A percentile compares a stretch with the other conserved stretches of the same genome.
Conservation (phyloP, 2,888 invertebrate species). For the Hypsopygia costalis region DNA sequence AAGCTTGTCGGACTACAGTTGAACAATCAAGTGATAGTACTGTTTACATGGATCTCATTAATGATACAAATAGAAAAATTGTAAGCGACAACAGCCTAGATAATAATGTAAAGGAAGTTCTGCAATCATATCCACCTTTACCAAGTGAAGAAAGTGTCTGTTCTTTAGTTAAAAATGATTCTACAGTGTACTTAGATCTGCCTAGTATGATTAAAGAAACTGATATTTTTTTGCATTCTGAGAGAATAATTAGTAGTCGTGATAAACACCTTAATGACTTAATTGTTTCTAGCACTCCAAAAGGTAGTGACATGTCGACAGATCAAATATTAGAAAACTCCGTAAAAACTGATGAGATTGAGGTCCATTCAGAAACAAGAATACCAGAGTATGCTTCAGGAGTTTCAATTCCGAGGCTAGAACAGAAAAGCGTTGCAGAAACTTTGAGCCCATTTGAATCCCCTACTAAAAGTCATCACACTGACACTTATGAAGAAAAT, state of each 20-base stretch:
- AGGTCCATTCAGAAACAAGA: slow-evolving; percentile 38
- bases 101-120: slow-evolving; percentile 31
- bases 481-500: slow-evolving; percentile 70
- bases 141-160: slow-evolving; percentile 24
- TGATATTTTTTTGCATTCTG: slow-evolving; percentile 51
- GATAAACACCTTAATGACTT: slow-evolving; percentile 26
- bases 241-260: slow-evolving; percentile 40
- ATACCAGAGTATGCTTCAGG: slow-evolving; percentile 39
- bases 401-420: slow-evolving; percentile 42
- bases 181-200: slow-evolving; percentile 66
- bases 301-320: slow-evolving; percentile 47
- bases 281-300: slow-evolving; percentile 57
- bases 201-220: slow-evolving; percentile 54
- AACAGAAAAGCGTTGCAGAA: slow-evolving; percentile 52
- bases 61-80: slow-evolving; percentile 44
- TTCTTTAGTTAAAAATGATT: slow-evolving; percentile 47
- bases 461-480: slow-evolving; percentile 67
- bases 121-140: slow-evolving; percentile 34
- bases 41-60: slow-evolving; percentile 64
- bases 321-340: slow-evolving; percentile 41
- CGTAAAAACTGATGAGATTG: slow-evolving; percentile 28
- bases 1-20: slow-evolving; percentile 17
- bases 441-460: slow-evolving; percentile 66
- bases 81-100: slow-evolving; percentile 34
- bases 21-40: slow-evolving; percentile 41